These are phyloP conservation scores for Podarcis raffonei DNA, from an alignment of 2,113 vertebrate species.

Conservation along the genomic window DNA sequence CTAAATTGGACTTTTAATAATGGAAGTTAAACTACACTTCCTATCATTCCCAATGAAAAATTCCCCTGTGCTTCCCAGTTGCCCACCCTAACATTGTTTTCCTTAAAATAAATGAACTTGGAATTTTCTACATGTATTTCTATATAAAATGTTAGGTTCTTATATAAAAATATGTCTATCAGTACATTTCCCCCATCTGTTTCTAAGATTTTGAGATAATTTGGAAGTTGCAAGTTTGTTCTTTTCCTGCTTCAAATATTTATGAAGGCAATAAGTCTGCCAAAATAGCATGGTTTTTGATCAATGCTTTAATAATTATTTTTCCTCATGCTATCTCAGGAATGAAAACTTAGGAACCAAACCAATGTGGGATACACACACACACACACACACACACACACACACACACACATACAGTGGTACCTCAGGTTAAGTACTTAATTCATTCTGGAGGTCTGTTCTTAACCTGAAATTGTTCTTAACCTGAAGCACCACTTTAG, in stretches of 20 bases:
- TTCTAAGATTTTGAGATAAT: background rate
- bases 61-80: background rate
- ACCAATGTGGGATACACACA: background rate
- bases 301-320: slow-evolving; percentile 31
- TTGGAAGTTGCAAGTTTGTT: slow-evolving; percentile 16
- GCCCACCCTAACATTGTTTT: background rate
- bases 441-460: no score
- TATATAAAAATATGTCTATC: background rate
- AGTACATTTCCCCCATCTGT: background rate
- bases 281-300: slow-evolving; percentile 21
- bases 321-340: slow-evolving; percentile 24
- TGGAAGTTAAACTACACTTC: background rate
- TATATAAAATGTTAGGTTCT: background rate
- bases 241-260: accelerated
- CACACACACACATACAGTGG: no score
- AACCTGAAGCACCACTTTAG: no score
- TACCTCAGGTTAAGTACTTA: no score
- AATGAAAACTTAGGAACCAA: slow-evolving; percentile 28
- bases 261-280: slow-evolving; percentile 13
- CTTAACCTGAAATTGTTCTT: no score
- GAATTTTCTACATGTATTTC: background rate
- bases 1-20: no score
- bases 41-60: background rate
- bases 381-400: no score
- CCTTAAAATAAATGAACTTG: background rate